These are phyloP conservation scores for Suillia variegata DNA, from an alignment of 2,888 invertebrate species.

Conservation along the genomic window DNA sequence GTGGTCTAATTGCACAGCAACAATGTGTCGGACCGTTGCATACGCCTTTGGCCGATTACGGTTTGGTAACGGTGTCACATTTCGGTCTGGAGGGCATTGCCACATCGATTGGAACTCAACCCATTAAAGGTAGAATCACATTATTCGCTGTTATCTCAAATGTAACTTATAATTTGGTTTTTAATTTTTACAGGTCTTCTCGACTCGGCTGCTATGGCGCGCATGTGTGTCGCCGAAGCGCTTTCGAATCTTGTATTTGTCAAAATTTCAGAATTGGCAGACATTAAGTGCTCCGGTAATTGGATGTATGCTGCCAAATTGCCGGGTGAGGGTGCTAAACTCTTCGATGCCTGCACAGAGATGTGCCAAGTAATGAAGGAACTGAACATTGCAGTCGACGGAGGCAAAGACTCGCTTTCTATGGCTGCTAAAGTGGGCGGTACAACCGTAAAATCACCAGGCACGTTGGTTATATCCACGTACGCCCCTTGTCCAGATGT, in stretches of 20 bases:
- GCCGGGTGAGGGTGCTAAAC: conserved; percentile 86
- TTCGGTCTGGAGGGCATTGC: conserved; percentile 85
- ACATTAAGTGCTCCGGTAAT: conserved; percentile 98
- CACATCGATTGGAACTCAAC: conserved; percentile 96
- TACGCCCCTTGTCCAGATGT: conserved; percentile 96
- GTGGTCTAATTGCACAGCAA: conserved; percentile 94
- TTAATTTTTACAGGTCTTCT: conserved; percentile 59
- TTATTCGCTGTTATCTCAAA: not conserved
- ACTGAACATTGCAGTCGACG: conserved; percentile 88
- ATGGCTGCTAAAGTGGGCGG: conserved; percentile 90
- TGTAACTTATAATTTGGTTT: too few species aligned
- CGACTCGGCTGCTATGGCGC: conserved; percentile 82
- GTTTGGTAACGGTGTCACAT: conserved; percentile 85
- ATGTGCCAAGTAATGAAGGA: conserved; percentile 84
- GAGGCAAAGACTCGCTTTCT: conserved; percentile 96
- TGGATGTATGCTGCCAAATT: conserved; percentile 99
- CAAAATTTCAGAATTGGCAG: conserved; percentile 70
- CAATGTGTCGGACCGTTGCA: conserved; percentile 98
- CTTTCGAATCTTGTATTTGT: conserved; percentile 88
- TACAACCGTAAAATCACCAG: conserved; percentile 76
- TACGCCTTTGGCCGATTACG: conserved; percentile 94
- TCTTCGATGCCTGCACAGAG: conserved; percentile 85
- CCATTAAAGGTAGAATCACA: conserved; percentile 84
- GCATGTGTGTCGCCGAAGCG: conserved; percentile 94
- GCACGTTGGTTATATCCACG: conserved; percentile 92